A percentile compares a stretch with the other conserved stretches of the same genome.
phyloP scores from a whole-genome alignment of 2,888 invertebrate genomes.

The Ormyrus labotus region DNA sequence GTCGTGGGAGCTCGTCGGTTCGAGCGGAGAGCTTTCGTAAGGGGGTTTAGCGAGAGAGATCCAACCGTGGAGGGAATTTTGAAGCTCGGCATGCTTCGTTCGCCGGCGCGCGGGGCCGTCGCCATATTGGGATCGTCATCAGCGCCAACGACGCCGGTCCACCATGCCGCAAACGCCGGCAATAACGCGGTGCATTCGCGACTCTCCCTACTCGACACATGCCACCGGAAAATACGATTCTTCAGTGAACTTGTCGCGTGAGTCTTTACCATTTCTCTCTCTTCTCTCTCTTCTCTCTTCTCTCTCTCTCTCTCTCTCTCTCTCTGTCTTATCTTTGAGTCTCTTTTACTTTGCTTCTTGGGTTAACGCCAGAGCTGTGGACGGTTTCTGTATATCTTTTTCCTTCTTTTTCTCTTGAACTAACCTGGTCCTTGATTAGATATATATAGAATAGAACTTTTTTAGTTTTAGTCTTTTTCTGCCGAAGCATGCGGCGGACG shows the following conservation, averaged over 20 bases:
- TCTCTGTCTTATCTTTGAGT: not conserved
- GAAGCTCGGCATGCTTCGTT: constrained; percentile 68
- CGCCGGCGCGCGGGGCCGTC: constrained; percentile 66
- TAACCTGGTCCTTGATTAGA: no score
- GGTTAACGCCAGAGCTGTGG: no score
- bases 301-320: not conserved
- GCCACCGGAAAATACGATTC: constrained; percentile 84
- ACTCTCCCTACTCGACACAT: constrained; percentile 83
- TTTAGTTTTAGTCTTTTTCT: no score
- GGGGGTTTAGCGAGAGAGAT: no score
- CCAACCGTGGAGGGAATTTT: constrained; percentile 51
- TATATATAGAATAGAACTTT: no score
- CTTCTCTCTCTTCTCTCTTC: not conserved
- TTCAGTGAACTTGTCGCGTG: constrained; percentile 86
- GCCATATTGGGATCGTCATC: constrained; percentile 54
- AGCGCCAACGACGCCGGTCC: constrained; percentile 60
- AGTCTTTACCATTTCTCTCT: constrained; percentile 72
- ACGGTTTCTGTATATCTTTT: no score
- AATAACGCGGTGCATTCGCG: constrained; percentile 74
- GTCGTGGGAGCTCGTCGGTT: no score
- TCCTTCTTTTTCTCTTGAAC: no score
- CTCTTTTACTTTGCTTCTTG: not conserved
- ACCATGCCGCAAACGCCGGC: constrained; percentile 67
- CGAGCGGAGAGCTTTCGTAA: no score
- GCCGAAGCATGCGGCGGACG: no score